Evolutionary conservation across 1,140 invertebrate genomes (phyloP).

Genomic region (Drosophila athabasca): DNA sequence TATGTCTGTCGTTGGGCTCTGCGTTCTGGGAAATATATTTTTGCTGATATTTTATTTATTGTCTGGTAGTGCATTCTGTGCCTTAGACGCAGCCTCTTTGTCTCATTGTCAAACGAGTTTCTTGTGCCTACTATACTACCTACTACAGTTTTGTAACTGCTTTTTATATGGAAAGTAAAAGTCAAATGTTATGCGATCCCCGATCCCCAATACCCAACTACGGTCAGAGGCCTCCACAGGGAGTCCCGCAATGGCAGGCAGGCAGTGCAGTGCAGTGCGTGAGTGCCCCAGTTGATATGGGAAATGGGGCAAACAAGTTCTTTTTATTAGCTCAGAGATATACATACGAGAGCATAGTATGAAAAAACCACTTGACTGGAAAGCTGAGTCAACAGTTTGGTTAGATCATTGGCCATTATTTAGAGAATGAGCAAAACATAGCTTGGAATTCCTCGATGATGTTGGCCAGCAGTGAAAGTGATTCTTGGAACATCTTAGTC

Average conservation of each 20-base stretch:
- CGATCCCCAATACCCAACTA: constrained; percentile 26
- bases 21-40: constrained; percentile 56
- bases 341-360: background rate
- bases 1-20: background rate
- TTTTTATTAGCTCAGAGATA: constrained; percentile 30
- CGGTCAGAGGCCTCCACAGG: constrained; percentile 36
- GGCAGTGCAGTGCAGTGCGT: constrained; percentile 43
- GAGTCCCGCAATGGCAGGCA: background rate
- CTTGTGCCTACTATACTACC: constrained; percentile 10
- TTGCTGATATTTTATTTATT: constrained; percentile 61
- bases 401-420: constrained; percentile 19
- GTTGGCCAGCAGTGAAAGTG: no score
- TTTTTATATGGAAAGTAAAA: constrained; percentile 63
- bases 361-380: constrained; percentile 15
- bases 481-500: no score
- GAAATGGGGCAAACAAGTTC: constrained; percentile 44
- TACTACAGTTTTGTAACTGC: constrained; percentile 10
- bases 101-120: constrained; percentile 61
- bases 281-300: background rate
- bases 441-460: no score
- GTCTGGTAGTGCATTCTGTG: constrained; percentile 21
- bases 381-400: constrained; percentile 24
- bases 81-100: constrained; percentile 26
- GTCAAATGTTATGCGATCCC: constrained; percentile 59
- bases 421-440: no score